A percentile compares a stretch with the other conserved stretches of the same genome.
phyloP scores from a whole-genome alignment of 2,113 vertebrate species.

The Campylomormyrus tamandua region DNA sequence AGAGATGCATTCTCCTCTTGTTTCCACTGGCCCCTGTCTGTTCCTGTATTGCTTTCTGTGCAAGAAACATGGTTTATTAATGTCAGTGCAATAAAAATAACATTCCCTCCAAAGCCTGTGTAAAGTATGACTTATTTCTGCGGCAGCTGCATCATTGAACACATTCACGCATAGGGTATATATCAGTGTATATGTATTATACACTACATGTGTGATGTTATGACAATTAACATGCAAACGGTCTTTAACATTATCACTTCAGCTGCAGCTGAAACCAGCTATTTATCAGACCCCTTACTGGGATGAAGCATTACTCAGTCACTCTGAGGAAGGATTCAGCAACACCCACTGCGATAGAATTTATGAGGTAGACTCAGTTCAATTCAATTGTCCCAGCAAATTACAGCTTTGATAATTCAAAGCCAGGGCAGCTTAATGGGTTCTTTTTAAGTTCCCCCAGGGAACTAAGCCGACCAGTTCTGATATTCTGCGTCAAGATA shows the following conservation, averaged over 20 bases:
- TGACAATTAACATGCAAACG: slow-evolving; percentile 7
- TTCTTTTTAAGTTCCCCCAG: slow-evolving; percentile 43
- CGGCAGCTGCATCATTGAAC: neutral
- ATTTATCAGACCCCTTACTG: slow-evolving; percentile 8
- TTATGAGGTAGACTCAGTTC: slow-evolving; percentile 4
- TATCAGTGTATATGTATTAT: neutral
- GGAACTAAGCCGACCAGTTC: slow-evolving; percentile 19
- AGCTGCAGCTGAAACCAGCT: neutral
- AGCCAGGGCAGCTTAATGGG: slow-evolving; percentile 47
- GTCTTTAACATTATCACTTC: neutral
- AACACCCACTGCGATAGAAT: slow-evolving; percentile 1
- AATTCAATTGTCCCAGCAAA: slow-evolving; percentile 32
- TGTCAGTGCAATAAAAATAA: neutral
- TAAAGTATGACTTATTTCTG: neutral
- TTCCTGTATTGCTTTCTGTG: neutral
- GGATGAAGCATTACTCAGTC: neutral
- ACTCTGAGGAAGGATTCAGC: slow-evolving; percentile 3
- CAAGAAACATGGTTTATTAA: neutral
- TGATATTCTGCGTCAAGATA: neutral
- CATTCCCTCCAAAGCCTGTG: neutral
- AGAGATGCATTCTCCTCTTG: neutral
- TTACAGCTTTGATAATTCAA: slow-evolving; percentile 44
- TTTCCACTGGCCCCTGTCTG: neutral
- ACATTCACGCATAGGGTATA: neutral
- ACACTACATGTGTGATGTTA: neutral